Base-by-base conservation (phyloP, 2,797 vertebrate species). In the Tapera naevia region DNA sequence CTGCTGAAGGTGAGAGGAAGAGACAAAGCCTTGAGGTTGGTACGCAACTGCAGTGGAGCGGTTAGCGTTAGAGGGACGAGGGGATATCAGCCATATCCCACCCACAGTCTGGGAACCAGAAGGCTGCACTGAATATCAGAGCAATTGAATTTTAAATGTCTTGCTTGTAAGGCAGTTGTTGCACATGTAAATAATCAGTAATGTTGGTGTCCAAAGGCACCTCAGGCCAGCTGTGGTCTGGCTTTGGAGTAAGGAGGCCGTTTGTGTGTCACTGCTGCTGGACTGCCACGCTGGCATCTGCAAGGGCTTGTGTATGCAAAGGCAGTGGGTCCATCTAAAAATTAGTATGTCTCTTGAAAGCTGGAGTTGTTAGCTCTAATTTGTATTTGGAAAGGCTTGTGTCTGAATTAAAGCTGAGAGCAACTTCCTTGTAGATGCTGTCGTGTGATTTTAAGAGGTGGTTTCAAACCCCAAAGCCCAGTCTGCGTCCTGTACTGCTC, bases 101-200 rank as follows among this genome's bases (percentile, higher is more conserved):
- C 53, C n/a, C 58, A 51, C 48, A 27, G 83, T 89, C 21, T 80
- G 45, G 48, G 35, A 80, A 5, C 75, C 21, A 71, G 43, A 54
- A 66, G 71, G 32, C 93, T 87, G 67, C 37, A 66, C 35, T 66
- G 46, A 37, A 58, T 90, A 79, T 56, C 65, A 73, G 39, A 71
- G 35, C 46, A 51, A 28, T 25, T 46, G 43, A 17, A 23, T 93
- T 89, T 88, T 60, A 71, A 75, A 23, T 84, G 75, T 75, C 85
- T 45, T 78, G 46, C 48, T 37, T 62, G 88, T 33, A n/a, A 82
- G 71, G 43, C 30, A 91, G 17, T 48, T 35, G 50, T 54, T 92
- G 67, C 35, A 43, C 21, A 1, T 57, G 30, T 56, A 57, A 78
- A 69, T 46, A 56, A 53, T 32, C 50, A 50, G 35, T n/a, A 39